phyloP scores from a whole-genome alignment of 1,140 invertebrate species.

The Halictus rubicundus region DNA sequence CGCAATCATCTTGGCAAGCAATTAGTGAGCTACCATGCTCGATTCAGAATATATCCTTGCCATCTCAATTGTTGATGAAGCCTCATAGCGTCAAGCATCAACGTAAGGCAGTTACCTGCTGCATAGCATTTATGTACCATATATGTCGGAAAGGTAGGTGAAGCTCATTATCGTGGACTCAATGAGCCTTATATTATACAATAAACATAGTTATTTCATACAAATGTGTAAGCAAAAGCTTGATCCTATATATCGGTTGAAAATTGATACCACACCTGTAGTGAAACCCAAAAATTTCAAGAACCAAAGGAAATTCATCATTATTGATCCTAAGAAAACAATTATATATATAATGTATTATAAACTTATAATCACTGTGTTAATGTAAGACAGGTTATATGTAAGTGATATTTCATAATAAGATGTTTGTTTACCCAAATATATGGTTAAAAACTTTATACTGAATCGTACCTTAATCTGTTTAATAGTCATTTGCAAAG shows the following conservation, averaged over 20 bases:
- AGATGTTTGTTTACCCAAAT: slow-evolving; percentile 16
- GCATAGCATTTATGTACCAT: slow-evolving; percentile 80
- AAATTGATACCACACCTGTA: slow-evolving; percentile 24
- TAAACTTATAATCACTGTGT: slow-evolving; percentile 16
- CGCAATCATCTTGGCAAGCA: slow-evolving; percentile 74
- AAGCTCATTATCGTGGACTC: slow-evolving; percentile 61
- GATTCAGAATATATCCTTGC: slow-evolving; percentile 73
- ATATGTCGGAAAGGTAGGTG: slow-evolving; percentile 79
- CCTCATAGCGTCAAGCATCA: slow-evolving; percentile 75
- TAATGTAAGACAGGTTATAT: slow-evolving; percentile 26
- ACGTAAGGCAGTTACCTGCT: slow-evolving; percentile 78
- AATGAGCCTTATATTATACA: slow-evolving; percentile 60
- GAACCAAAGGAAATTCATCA: slow-evolving; percentile 26
- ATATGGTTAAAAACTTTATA: slow-evolving; percentile 15
- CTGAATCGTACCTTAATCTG: slow-evolving; percentile 9
- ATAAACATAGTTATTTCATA: slow-evolving; percentile 48
- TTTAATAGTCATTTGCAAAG: background rate
- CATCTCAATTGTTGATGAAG: slow-evolving; percentile 78
- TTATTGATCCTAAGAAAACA: slow-evolving; percentile 21
- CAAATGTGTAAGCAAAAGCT: slow-evolving; percentile 20
- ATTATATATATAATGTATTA: slow-evolving; percentile 18
- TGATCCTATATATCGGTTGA: slow-evolving; percentile 32
- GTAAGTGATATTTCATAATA: slow-evolving; percentile 22
- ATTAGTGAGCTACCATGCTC: slow-evolving; percentile 77
- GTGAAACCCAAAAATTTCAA: slow-evolving; percentile 26